Percentiles rank a stretch among this genome's conserved stretches.
phyloP scores from a whole-genome alignment of 2,797 vertebrate species.

The Fundulus diaphanus region DNA sequence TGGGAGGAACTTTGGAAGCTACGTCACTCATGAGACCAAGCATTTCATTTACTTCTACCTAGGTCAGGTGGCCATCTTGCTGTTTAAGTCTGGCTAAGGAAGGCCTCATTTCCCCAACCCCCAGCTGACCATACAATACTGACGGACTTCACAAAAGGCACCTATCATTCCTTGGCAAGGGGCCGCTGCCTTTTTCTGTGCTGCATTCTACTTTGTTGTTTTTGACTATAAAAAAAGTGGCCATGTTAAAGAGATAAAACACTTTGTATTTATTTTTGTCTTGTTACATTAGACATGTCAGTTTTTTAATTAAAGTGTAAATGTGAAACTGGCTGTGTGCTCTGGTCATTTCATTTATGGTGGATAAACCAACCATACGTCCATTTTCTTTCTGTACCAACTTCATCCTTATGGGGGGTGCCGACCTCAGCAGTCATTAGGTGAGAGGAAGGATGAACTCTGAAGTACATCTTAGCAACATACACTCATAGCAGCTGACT shows the following conservation, averaged over 20 bases:
- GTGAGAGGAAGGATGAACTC: no score
- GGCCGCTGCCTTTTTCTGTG: slow-evolving; percentile 83
- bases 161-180: slow-evolving; percentile 86
- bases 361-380: no score
- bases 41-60: slow-evolving; percentile 99
- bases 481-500: no score
- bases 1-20: slow-evolving; percentile 97
- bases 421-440: no score
- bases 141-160: slow-evolving; percentile 87
- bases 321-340: slow-evolving; percentile 64
- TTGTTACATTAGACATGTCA: slow-evolving; percentile 77
- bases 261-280: slow-evolving; percentile 94
- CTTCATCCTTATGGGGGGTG: no score
- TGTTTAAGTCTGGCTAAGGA: slow-evolving; percentile 94
- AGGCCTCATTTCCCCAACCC: slow-evolving; percentile 19
- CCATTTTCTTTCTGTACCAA: no score
- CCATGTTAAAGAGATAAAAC: slow-evolving; percentile 81
- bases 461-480: no score
- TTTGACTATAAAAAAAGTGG: slow-evolving; percentile 69
- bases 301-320: slow-evolving; percentile 81
- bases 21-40: slow-evolving; percentile 97
- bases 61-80: slow-evolving; percentile 97
- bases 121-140: slow-evolving; percentile 76
- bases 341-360: slow-evolving; percentile 52
- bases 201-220: slow-evolving; percentile 84